These are phyloP conservation scores for Daphoenositta chrysoptera DNA, from an alignment of 2,113 vertebrate genomes.

Conservation along the genomic window DNA sequence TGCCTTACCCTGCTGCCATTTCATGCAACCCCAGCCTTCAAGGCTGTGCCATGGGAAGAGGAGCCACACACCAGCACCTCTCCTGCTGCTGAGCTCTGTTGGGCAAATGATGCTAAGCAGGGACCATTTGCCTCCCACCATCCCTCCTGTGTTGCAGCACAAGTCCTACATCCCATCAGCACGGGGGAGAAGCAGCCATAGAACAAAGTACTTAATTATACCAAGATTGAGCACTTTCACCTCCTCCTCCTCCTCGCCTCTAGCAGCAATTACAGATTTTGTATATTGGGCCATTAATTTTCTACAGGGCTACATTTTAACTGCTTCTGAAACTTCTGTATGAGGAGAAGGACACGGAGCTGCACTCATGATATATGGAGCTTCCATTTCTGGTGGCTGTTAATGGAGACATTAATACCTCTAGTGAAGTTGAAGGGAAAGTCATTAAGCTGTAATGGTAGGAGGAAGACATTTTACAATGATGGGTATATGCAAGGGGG, in stretches of 20 bases:
- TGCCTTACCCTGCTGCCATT: not conserved
- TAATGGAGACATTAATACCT: constrained; percentile 55
- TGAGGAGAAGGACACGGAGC: not conserved
- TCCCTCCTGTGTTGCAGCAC: fast-evolving
- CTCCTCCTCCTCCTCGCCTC: not conserved
- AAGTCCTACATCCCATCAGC: not conserved
- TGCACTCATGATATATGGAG: not conserved
- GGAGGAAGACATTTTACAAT: constrained; percentile 10
- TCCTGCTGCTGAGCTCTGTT: not conserved
- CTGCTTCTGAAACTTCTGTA: constrained; percentile 29
- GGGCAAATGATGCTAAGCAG: not conserved
- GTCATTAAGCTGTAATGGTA: constrained; percentile 37
- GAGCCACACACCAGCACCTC: not conserved
- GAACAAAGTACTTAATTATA: constrained; percentile 22
- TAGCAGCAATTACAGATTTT: constrained; percentile 46
- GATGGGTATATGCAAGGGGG: not conserved
- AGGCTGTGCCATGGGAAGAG: not conserved
- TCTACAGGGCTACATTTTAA: constrained; percentile 14
- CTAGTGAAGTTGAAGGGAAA: constrained; percentile 25
- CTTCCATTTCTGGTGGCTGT: constrained; percentile 33
- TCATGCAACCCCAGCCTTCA: not conserved
- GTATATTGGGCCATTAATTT: constrained; percentile 49
- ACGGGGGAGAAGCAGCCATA: not conserved
- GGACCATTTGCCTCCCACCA: not conserved
- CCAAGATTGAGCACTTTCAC: not conserved